Base-by-base conservation (phyloP, 1,140 invertebrate species). In the Bathynomus jamesi region DNA sequence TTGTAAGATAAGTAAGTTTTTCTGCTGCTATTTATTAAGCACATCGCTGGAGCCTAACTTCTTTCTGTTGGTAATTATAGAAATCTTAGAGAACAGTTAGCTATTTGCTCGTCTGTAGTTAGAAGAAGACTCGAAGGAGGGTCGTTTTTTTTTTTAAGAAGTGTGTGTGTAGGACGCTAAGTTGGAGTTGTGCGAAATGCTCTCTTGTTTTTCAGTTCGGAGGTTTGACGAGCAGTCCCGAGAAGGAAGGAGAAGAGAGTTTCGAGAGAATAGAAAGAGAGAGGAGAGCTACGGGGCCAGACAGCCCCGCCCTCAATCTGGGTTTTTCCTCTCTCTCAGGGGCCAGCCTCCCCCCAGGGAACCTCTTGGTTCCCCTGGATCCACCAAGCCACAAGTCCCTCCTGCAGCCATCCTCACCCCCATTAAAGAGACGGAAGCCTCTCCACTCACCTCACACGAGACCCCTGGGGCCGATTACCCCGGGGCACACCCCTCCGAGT, bases 311-410 rank as follows among this genome's bases (percentile, higher is more conserved):
- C 17, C 27, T 71, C 31, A 71, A 66, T 30, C 61, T 75, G 29
- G 69, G 69, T 53, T 75, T 75, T 63, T 65, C 73, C 31, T 69
- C 69, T 60, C 40, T 75, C 30, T 66, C 68, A 27, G 73, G 65
- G 65, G 63, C 69, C 24, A 69, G 29, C 61, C 61, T 75, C 69
- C 68, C 73, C 73, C 65, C 73, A 65, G 61, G 60, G 65, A 75
- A 75, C 69, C 73, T 69, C 69, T 69, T 75, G 66, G 69, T 71
- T 69, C 66, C 73, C 73, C 73, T 75, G 73, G 73, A 75, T 61
- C 73, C 73, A 75, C 73, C 73, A 75, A 75, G 73, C 73, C 73
- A 75, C 69, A 75, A 75, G 73, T 62, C 73, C 40, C 63, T 40
- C 25, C 73, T 71, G 62, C 69, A 71, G 27, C 65, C 71, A 46